A percentile compares a stretch with the other conserved stretches of the same genome.
Conservation (phyloP, 2,797 vertebrate genomes). For the Australoheros facetus region DNA sequence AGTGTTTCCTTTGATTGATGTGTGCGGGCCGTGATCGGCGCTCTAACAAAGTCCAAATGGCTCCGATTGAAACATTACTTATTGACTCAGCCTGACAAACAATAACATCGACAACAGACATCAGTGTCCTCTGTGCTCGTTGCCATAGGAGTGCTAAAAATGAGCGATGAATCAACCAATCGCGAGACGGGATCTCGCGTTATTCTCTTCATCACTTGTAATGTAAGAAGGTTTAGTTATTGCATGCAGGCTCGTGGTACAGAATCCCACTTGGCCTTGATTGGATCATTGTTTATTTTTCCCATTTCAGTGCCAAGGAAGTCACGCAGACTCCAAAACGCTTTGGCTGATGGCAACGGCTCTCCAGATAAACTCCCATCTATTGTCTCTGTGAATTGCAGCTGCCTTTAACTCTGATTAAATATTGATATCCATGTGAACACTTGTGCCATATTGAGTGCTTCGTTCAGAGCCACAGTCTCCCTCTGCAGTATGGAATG, state of each 20-base stretch:
- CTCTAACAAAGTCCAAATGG: constrained; percentile 73
- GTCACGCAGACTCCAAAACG: constrained; percentile 48
- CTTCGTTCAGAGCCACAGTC: constrained; percentile 69
- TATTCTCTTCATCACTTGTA: constrained; percentile 46
- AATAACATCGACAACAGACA: constrained; percentile 66
- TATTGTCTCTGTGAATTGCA: constrained; percentile 62
- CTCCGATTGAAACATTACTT: constrained; percentile 71
- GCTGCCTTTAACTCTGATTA: constrained; percentile 75
- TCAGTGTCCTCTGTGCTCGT: constrained; percentile 31
- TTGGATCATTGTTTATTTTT: constrained; percentile 66
- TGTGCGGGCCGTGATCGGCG: constrained; percentile 64
- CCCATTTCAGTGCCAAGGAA: constrained; percentile 60
- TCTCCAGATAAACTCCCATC: constrained; percentile 54
- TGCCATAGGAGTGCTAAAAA: constrained; percentile 36
- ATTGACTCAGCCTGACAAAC: constrained; percentile 75
- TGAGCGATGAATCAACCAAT: constrained; percentile 50
- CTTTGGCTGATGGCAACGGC: constrained; percentile 48
- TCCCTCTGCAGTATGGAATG: constrained; percentile 47
- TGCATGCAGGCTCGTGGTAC: constrained; percentile 20
- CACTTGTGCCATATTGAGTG: constrained; percentile 66
- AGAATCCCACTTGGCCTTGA: constrained; percentile 53
- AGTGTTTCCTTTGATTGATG: constrained; percentile 73
- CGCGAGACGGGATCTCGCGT: constrained; percentile 29
- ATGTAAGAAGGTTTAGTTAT: constrained; percentile 45
- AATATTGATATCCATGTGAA: constrained; percentile 80